Evolutionary conservation across 2,888 invertebrate genomes (phyloP), one percentile per base, ranked within the genome.

Genomic region (Syrista parreyssii): DNA sequence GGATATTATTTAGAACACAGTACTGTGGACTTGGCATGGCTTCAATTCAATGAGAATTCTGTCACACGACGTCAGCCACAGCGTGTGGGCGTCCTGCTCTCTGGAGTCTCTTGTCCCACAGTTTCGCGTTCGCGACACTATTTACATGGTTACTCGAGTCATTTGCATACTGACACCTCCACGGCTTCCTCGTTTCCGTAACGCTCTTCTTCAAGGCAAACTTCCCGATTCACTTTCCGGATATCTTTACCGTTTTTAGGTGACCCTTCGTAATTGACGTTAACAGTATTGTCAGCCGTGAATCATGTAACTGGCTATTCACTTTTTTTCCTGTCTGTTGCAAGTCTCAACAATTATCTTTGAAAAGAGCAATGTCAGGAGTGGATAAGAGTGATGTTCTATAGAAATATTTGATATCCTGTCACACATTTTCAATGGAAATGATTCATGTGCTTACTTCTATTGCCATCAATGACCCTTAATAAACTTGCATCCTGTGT

Each of bases 31-130:
- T 55, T 23, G 23, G 9, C 23, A 15, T 55, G 55, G 23, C 23
- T 55, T 55, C 55, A 55, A 55, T 76, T 76, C 73, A 69, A 68
- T 72, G 76, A 68, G 33, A 71, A 72, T 40, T 23, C 23, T 55
- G 55, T 55, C 72, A 33, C 68, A 34, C 74, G 75, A 78, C 77
- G 79, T 83, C 73, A 68, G 71, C 72, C 55, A 35, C 40, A 81
- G 83, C 82, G 88, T 88, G 90, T 90, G 88, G 90, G 90, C 89
- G 90, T 90, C 85, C 84, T 84, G 84, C 86, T 84, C 87, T 86
- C 86, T 83, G 82, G 78, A 84, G 84, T 85, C 76, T 76, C 78
- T 83, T 79, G 77, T 79, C 76, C 83, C 82, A 83, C 84, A 84
- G 83, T 85, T 84, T 82, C 80, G 55, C 74, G 74, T 81, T 82